phyloP scores from a whole-genome alignment of 2,797 vertebrate genomes.

The Poecile montanus region DNA sequence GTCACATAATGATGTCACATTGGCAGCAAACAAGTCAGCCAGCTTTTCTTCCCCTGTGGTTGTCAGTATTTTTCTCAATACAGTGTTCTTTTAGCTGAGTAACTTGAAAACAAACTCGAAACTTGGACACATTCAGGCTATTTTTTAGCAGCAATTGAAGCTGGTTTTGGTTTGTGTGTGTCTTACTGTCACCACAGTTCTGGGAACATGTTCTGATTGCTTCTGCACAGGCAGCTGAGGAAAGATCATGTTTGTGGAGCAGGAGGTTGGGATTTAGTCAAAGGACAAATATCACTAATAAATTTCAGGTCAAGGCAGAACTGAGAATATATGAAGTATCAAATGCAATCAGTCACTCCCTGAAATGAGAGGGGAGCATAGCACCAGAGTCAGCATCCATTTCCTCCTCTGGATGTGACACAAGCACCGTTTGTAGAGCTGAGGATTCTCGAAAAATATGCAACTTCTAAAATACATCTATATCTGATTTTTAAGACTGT shows the following conservation, averaged over 20 bases:
- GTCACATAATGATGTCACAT: not conserved
- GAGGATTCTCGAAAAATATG: not conserved
- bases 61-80: not conserved
- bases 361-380: not conserved
- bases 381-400: not conserved
- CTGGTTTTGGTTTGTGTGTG: not conserved
- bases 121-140: not conserved
- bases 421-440: not conserved
- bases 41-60: not conserved
- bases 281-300: not conserved
- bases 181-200: not conserved
- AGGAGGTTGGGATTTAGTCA: not conserved
- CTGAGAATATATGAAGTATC: not conserved
- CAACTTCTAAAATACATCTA: not conserved
- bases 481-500: not conserved
- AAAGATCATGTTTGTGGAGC: not conserved
- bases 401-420: not conserved
- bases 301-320: not conserved
- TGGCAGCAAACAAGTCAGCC: not conserved
- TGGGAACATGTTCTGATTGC: not conserved
- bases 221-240: not conserved
- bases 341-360: not conserved
- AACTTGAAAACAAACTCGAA: not conserved
- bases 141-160: conserved; percentile 24
- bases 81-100: not conserved